Base-by-base conservation (phyloP, 2,113 vertebrate species). In the Pollachius pollachius region DNA sequence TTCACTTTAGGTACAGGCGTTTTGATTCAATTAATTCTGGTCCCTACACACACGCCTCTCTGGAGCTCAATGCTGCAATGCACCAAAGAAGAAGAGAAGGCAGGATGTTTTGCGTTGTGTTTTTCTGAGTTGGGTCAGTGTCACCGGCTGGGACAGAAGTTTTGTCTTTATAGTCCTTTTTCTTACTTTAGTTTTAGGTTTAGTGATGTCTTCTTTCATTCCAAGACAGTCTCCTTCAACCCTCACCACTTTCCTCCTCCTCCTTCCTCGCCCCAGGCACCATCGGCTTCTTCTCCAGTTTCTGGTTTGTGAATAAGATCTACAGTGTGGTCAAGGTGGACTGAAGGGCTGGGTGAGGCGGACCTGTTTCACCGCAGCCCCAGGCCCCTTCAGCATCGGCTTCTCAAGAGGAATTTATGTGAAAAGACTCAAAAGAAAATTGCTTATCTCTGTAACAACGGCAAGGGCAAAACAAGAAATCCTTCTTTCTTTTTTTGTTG, bases 231-330 rank as follows among this genome's bases (percentile, higher is more conserved):
- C 30, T 65, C 64, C 15, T 3, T 63, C 16, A 67, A 52, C 66
- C 13, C 18, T 69, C 16, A 69, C 12, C 34, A 5, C 62, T 1
- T 80, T 15, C 73, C 54, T 4, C 30, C 6, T 71, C 37, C 75
- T 68, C 18, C 25, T 80, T 18, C 79, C 54, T 27, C 74, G 23
- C 3, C 81, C 3, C 82, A 99, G 97, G 97, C 77, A 97, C 96
- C 83, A 98, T 99, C 90, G 97, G 97, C 80, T 99, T 99, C 91
- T 98, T 99, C 77, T 95, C 97, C 77, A 98, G 97, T 87, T 99
- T 98, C 91, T 99, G 96, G 96, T 99, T 99, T 92, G 97, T 99
- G 84, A 97, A 95, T 88, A 99, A 99, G 92, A 99, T 99, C 92
- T 99, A 99, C 95, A 98, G 97, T 3, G 97, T 99, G 87, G 97